Evolutionary conservation across 1,140 invertebrate genomes (phyloP).

Genomic region (Metopolophium dirhodum): DNA sequence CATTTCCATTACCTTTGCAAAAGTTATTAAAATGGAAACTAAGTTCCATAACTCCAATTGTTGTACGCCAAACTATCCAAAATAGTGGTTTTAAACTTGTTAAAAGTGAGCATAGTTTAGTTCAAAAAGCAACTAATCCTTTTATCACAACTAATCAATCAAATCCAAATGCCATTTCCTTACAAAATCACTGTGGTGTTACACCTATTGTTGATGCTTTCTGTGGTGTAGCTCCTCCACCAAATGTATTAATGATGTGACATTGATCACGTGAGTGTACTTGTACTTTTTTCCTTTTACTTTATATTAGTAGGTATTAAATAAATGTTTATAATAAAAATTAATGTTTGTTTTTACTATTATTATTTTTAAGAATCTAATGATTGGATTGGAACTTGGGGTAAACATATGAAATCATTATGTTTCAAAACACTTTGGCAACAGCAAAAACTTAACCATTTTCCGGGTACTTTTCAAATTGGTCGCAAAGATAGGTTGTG

Average conservation of each 20-base stretch:
- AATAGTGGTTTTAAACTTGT: constrained; percentile 86
- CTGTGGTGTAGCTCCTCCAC: not conserved
- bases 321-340: not conserved
- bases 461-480: constrained; percentile 96
- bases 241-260: constrained; percentile 38
- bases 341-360: constrained; percentile 37
- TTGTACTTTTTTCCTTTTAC: not conserved
- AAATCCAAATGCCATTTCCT: not conserved
- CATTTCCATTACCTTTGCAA: constrained; percentile 73
- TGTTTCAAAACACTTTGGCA: constrained; percentile 80
- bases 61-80: constrained; percentile 80
- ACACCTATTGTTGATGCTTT: constrained; percentile 42
- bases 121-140: not conserved
- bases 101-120: constrained; percentile 69
- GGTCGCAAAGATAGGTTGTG: constrained; percentile 95
- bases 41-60: constrained; percentile 87
- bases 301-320: not conserved
- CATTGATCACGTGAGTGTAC: not conserved
- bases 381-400: constrained; percentile 81
- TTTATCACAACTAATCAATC: not conserved
- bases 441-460: constrained; percentile 95
- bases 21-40: constrained; percentile 88
- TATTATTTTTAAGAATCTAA: constrained; percentile 66
- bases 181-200: constrained; percentile 43
- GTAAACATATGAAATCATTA: constrained; percentile 80